A percentile compares a stretch with the other conserved stretches of the same genome.
Evolutionary conservation across 2,888 invertebrate genomes (phyloP).

Genomic region (Pharmacophagus antenor): DNA sequence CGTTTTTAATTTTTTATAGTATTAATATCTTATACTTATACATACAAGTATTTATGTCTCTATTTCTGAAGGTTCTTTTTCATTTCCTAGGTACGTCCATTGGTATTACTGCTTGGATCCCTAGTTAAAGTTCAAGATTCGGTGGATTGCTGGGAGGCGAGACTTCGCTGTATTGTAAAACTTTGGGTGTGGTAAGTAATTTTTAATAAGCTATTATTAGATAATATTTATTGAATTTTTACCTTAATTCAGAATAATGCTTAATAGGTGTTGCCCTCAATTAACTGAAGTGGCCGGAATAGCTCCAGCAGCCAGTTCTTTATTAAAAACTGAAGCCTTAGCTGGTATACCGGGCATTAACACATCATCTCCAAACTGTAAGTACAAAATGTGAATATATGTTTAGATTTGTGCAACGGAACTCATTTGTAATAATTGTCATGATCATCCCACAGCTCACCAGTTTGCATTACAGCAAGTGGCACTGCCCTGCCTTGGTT

Average conservation of each 20-base stretch:
- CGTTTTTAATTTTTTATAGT: no score
- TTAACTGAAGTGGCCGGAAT: constrained; percentile 73
- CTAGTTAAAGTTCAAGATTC: constrained; percentile 94
- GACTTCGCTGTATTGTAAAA: constrained; percentile 92
- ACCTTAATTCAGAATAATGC: constrained; percentile 7
- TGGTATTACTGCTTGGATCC: constrained; percentile 92
- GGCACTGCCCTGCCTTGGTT: constrained; percentile 95
- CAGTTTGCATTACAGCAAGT: constrained; percentile 95
- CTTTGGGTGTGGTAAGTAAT: constrained; percentile 83
- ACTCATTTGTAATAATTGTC: not conserved
- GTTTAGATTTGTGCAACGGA: not conserved
- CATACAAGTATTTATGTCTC: no score
- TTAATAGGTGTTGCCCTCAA: constrained; percentile 71
- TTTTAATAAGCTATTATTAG: not conserved
- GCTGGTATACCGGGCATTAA: constrained; percentile 68
- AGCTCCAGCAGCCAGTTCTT: constrained; percentile 62
- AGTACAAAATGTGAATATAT: constrained; percentile 52
- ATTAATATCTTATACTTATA: no score
- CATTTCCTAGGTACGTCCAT: constrained; percentile 85
- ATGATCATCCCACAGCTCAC: constrained; percentile 73
- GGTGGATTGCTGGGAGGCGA: constrained; percentile 94
- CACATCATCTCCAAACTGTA: constrained; percentile 70
- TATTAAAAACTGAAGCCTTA: constrained; percentile 64
- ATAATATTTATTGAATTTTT: not conserved
- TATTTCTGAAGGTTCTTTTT: no score